Conservation (phyloP, 1,140 invertebrate species). For the Ericerus pela region DNA sequence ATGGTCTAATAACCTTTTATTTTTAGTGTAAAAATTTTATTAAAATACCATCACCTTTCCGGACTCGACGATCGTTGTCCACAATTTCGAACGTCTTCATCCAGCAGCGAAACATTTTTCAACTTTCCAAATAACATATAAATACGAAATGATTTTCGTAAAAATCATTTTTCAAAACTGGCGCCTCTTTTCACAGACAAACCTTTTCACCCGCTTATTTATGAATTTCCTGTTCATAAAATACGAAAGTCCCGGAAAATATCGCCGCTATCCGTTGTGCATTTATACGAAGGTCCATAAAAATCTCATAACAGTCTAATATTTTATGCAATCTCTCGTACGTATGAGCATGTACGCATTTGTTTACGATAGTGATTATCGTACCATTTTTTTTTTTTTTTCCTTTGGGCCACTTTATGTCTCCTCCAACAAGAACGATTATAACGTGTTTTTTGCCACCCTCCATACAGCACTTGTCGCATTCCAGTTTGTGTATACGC, state of each 20-base stretch:
- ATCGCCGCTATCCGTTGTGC: background rate
- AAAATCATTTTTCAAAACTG: background rate
- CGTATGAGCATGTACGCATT: background rate
- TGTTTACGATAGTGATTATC: background rate
- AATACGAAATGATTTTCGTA: too few species aligned
- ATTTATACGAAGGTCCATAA: background rate
- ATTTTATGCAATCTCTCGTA: background rate
- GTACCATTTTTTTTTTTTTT: background rate
- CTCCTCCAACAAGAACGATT: background rate
- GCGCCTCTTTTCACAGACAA: background rate
- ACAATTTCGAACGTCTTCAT: too few species aligned
- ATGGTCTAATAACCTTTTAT: too few species aligned
- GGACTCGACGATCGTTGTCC: too few species aligned
- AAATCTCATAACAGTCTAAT: background rate
- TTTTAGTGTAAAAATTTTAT: too few species aligned
- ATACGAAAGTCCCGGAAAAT: background rate
- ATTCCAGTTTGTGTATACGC: too few species aligned
- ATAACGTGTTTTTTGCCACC: background rate
- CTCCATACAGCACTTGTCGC: too few species aligned
- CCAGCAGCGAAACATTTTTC: background rate
- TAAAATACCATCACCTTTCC: too few species aligned
- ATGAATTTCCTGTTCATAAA: background rate
- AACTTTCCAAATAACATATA: too few species aligned
- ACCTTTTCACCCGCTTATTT: background rate
- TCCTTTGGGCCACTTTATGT: background rate